These are phyloP conservation scores for Liparis tanakae DNA, from an alignment of 2,797 vertebrate species.

Conservation along the genomic window DNA sequence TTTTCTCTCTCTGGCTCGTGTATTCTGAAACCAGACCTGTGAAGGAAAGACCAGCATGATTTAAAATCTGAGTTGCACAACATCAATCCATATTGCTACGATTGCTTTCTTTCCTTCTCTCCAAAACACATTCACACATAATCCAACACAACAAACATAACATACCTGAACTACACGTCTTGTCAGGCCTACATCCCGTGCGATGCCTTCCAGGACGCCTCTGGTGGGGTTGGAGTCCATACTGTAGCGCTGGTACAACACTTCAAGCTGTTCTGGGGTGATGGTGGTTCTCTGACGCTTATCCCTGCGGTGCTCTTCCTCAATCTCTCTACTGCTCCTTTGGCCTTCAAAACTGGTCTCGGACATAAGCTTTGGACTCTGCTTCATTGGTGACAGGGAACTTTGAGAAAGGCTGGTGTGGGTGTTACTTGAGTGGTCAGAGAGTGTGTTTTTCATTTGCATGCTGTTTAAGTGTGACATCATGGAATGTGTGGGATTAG, in stretches of 20 bases:
- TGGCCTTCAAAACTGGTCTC: constrained; percentile 87
- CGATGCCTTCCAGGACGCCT: constrained; percentile 97
- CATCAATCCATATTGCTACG: background rate
- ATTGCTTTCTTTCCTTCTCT: background rate
- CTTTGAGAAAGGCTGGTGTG: constrained; percentile 87
- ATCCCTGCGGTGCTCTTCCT: constrained; percentile 95
- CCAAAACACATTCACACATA: background rate
- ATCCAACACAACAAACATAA: constrained; percentile 14
- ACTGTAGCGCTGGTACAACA: constrained; percentile 97
- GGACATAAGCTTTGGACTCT: constrained; percentile 92
- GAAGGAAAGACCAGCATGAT: constrained; percentile 26
- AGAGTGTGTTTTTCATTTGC: constrained; percentile 73
- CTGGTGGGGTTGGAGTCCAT: constrained; percentile 98
- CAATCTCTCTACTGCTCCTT: constrained; percentile 81
- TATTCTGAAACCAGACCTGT: constrained; percentile 99
- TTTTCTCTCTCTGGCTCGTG: constrained; percentile 95
- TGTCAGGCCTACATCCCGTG: constrained; percentile 96
- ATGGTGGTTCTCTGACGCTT: constrained; percentile 98
- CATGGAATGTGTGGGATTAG: constrained; percentile 73
- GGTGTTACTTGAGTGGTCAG: constrained; percentile 83
- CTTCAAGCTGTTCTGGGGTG: constrained; percentile 97
- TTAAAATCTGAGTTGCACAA: constrained; percentile 18
- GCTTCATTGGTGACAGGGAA: constrained; percentile 90
- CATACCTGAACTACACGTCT: constrained; percentile 97
- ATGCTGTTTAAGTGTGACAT: constrained; percentile 77